phyloP scores from a whole-genome alignment of 1,140 invertebrate species.

The Pseudoatta argentina region DNA sequence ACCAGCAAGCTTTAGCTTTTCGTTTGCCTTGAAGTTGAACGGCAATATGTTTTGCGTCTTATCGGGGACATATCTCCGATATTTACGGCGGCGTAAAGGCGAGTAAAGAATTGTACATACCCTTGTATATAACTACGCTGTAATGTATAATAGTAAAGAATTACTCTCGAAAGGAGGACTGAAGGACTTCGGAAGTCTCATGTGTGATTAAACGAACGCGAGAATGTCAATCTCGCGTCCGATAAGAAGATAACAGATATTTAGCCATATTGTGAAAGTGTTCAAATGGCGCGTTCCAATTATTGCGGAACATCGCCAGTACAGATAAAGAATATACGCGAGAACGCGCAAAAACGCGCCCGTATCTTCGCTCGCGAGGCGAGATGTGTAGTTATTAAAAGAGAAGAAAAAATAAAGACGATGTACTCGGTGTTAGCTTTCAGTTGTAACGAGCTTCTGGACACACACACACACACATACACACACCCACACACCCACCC shows the following conservation, averaged over 20 bases:
- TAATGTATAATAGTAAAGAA: constrained; percentile 59
- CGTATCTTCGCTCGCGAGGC: constrained; percentile 27
- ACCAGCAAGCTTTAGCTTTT: constrained; percentile 53
- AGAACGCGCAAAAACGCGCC: background rate
- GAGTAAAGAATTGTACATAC: constrained; percentile 55
- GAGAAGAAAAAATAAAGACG: constrained; percentile 47
- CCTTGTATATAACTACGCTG: constrained; percentile 52
- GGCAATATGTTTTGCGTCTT: constrained; percentile 57
- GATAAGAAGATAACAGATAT: constrained; percentile 21
- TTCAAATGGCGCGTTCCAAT: constrained; percentile 38
- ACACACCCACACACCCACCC: background rate
- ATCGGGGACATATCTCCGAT: constrained; percentile 60
- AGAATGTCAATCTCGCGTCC: constrained; percentile 18
- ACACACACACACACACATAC: background rate
- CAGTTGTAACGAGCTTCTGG: constrained; percentile 63
- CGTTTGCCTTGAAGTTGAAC: constrained; percentile 58
- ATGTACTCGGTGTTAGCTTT: constrained; percentile 59
- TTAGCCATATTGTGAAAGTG: constrained; percentile 51
- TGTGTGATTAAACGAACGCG: constrained; percentile 44
- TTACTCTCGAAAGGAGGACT: background rate
- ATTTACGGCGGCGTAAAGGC: constrained; percentile 51
- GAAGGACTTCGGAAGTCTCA: constrained; percentile 35
- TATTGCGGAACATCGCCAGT: constrained; percentile 7
- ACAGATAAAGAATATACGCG: constrained; percentile 27
- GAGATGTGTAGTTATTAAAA: constrained; percentile 46